These are phyloP conservation scores for Troides helena DNA, from an alignment of 2,888 invertebrate genomes.

Conservation along the genomic window DNA sequence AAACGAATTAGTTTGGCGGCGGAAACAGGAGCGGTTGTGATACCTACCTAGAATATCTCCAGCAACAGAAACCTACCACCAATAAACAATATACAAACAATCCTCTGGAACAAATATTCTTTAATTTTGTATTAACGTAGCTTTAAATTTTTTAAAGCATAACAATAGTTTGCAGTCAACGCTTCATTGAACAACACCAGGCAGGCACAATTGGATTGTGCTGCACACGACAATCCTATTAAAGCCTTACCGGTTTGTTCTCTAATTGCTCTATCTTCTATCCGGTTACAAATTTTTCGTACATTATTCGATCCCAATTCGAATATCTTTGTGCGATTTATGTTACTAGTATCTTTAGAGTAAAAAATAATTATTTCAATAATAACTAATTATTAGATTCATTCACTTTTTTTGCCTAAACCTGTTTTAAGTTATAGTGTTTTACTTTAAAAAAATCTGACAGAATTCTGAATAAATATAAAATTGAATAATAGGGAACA, in stretches of 20 bases:
- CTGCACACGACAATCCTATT: slow-evolving; percentile 45
- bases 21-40: too few species aligned
- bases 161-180: slow-evolving; percentile 17
- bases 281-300: slow-evolving; percentile 30
- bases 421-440: too few species aligned
- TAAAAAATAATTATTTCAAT: too few species aligned
- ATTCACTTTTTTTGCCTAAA: too few species aligned
- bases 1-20: too few species aligned
- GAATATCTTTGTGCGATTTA: not conserved
- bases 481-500: too few species aligned
- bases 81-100: not conserved
- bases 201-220: slow-evolving; percentile 29
- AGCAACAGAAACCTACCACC: too few species aligned
- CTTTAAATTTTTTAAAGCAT: slow-evolving; percentile 13
- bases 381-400: too few species aligned
- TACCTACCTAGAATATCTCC: too few species aligned
- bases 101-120: not conserved
- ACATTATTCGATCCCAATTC: not conserved
- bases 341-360: too few species aligned
- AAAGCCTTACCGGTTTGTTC: slow-evolving; percentile 47
- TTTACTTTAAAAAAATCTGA: too few species aligned
- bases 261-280: slow-evolving; percentile 60
- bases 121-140: not conserved
- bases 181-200: slow-evolving; percentile 22
- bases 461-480: too few species aligned